Base-by-base conservation (phyloP, 2,113 vertebrate genomes). In the Xyliphius kryptos region DNA sequence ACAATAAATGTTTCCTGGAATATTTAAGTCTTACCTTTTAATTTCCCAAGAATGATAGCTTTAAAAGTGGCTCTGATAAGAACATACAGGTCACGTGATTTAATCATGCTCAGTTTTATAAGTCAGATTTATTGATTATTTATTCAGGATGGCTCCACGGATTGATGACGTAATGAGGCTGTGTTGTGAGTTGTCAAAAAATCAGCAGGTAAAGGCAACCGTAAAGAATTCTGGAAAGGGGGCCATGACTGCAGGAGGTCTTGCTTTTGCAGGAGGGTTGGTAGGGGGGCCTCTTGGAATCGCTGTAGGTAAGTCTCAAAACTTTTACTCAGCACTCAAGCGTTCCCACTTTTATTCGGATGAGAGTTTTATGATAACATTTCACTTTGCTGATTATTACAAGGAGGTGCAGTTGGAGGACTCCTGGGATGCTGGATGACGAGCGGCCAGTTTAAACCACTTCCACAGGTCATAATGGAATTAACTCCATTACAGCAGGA, bases 401-500 rank as follows among this genome's bases (percentile, higher is more conserved):
- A 17, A 98, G 95, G 94, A 2, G 91, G 90, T 1, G 86, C 88
- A 1, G 56, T 93, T 1, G 94, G 93, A 65, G 90, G 91, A 1
- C 79, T 94, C 8, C n/a, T 97, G 37, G 93, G 91, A 26, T 89
- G 90, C 70, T 93, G 90, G 90, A 82, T 92, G 79, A 88, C 86
- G 0, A 83, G 79, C 19, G 93, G 88, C 58, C 82, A 92, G 15
- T 95, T 93, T 68, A 91, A 80, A 79, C 89, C 95, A 0, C 70
- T 98, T 9, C 89, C 92, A 61, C 89, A 94, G 80, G 89, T 98
- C 78, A 76, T 98, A 6, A 66, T 89, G 86, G 90, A 94, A 74
- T 80, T 98, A 68, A 83, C 86, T n/a, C 80, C 85, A 1, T 22
- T 72, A 0, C 88, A 95, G 78, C 86, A 87, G 73, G 73, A 86